Evolutionary conservation across 1,140 invertebrate species (phyloP), one percentile per base, ranked within the genome.

Genomic region (Hycleus cichorii): DNA sequence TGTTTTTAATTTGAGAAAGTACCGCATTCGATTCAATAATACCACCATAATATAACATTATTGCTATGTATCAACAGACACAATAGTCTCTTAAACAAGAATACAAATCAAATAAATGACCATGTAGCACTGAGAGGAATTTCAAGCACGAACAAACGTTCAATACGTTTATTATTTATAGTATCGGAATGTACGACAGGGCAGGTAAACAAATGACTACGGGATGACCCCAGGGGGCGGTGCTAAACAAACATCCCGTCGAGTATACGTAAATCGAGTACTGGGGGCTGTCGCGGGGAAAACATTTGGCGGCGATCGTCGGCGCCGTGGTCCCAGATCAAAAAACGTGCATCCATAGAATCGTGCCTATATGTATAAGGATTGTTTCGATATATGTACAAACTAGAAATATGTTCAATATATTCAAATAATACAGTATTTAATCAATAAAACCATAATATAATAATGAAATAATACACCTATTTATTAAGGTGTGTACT

Each of bases 141-240:
- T 58, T 57, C 61, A 63, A 60, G 58, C 58, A 60, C 61, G 61
- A 50, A 45, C 47, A 50, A 47, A 51, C 39, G 39, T 60, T 63
- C 61, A 63, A 63, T 63, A 58, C 46, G 53, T 50, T 32, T 64
- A 64, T 64, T 64, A 64, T 64, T 64, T 64, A 64, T 64, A 47
- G 56, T 66, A 66, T 66, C 58, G 62, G 62, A 47, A 59, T 60
- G 53, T 60, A 63, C 51, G 52, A 44, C 59, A 38, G 46, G 61
- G 57, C 55, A 65, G 62, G 56, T 65, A 66, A 66, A 66, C 64
- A 66, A 66, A 66, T 66, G 64, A 66, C 62, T 58, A 48, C 48
- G 46, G 52, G 55, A 48, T 58, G 60, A 55, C 57, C 49, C 40
- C 59, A 49, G 64, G 64, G 57, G 62, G 64, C 51, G 64, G 62